phyloP scores from a whole-genome alignment of 2,797 vertebrate genomes.

The Sebastes nivosus region DNA sequence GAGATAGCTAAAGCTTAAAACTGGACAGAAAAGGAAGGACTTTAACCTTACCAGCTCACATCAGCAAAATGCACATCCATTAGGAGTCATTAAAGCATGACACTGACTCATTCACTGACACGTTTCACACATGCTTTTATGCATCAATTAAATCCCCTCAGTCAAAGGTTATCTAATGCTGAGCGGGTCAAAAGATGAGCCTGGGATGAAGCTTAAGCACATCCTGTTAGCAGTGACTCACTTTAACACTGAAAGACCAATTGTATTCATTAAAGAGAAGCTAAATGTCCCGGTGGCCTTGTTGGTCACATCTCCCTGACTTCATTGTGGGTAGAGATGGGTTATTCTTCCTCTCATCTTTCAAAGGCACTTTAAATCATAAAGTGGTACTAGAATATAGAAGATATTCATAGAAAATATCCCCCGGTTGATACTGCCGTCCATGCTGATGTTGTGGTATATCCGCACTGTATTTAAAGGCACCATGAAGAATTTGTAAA shows the following conservation, averaged over 20 bases:
- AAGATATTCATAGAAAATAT: neutral
- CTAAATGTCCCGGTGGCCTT: conserved; percentile 35
- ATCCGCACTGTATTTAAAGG: neutral
- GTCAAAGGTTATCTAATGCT: conserved; percentile 55
- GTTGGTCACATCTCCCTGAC: conserved; percentile 41
- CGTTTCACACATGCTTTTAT: conserved; percentile 44
- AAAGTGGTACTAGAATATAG: neutral
- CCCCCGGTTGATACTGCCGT: neutral
- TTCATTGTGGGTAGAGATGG: conserved; percentile 30
- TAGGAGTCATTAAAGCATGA: conserved; percentile 31
- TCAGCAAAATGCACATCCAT: conserved; percentile 39
- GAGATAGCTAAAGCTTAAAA: neutral
- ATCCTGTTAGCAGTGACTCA: conserved; percentile 59
- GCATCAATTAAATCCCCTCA: conserved; percentile 47
- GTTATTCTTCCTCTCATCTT: conserved; percentile 24
- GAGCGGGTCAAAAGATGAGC: conserved; percentile 51
- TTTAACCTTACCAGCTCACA: neutral
- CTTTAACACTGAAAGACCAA: conserved; percentile 44
- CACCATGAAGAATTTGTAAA: neutral
- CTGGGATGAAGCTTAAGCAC: conserved; percentile 39
- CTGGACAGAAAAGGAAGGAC: neutral
- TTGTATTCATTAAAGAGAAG: conserved; percentile 55
- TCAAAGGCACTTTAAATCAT: conserved; percentile 28
- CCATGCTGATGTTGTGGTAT: neutral
- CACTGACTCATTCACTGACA: conserved; percentile 38